Base-by-base conservation (phyloP, 1,140 invertebrate genomes). In the Procambarus virginalis region DNA sequence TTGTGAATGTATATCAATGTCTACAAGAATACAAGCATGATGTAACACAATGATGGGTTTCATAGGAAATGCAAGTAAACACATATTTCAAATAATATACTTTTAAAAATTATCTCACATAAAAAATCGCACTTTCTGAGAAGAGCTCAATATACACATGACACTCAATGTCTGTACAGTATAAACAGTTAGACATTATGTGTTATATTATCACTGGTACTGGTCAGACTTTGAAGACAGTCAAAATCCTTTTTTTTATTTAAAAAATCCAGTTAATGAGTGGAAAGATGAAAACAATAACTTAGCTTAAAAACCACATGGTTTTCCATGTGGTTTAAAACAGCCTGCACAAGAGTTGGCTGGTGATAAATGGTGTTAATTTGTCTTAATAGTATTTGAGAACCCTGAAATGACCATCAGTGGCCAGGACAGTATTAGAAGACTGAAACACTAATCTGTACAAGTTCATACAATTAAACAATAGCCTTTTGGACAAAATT, bases 51-150 rank as follows among this genome's bases (percentile, higher is more conserved):
- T 8, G 51, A 55, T 9, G 2, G 12, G 1, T 55, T 55, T 9
- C 12, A 46, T 14, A 58, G n/a, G 79, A 80, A 46, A 81, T 51
- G 55, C 12, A 73, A 79, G 70, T 73, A 84, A 84, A 89, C 70
- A 84, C 87, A 89, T 55, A 81, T 84, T n/a, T 89, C 75, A 89
- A 89, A 89, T 79, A 84, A 89, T 89, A 89, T 89, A 89, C 84
- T 84, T 89, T 89, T 89, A 89, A 78, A 89, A 89, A 89, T 83
- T 78, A 89, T 89, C 84, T 89, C 87, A 89, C 87, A 89, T 89
- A 89, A 89, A 89, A 89, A 89, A 89, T 89, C 60, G 70, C 87
- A 89, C 87, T 84, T 87, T 89, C 81, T 89, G 81, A 89, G 81
- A 89, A 84, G 87, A 84, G 80, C 87, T 89, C 49, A 58, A 89